A percentile compares a stretch with the other conserved stretches of the same genome.
Conservation (phyloP, 2,797 vertebrate genomes). For the Nasua narica region DNA sequence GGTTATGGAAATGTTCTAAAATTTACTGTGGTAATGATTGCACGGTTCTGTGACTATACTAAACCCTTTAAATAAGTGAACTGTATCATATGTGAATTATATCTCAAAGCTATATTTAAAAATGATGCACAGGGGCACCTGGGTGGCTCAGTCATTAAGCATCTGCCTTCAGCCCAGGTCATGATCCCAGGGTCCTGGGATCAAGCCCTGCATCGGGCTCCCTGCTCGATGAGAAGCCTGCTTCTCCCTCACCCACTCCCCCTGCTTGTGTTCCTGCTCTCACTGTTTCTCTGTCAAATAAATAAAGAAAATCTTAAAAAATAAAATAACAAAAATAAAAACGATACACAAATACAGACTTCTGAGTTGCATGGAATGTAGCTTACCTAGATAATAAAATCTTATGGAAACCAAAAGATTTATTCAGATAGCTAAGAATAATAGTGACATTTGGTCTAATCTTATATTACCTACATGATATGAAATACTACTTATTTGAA, state of each 20-base stretch:
- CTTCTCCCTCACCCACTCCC: too few relatives aligned
- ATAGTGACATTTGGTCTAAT: constrained; percentile 1
- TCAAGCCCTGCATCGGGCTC: too few relatives aligned
- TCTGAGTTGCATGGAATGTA: background rate
- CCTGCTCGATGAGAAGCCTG: too few relatives aligned
- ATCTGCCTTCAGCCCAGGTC: too few relatives aligned
- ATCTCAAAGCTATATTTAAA: background rate
- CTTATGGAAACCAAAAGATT: background rate
- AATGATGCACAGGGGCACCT: background rate
- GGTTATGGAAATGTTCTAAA: background rate
- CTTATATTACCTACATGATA: background rate
- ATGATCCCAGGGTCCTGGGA: too few relatives aligned
- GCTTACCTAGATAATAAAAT: background rate
- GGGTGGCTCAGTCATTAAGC: too few relatives aligned
- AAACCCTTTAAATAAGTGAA: background rate
- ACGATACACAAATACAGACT: background rate
- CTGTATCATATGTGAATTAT: background rate
- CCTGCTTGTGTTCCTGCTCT: too few relatives aligned
- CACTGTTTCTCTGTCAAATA: too few relatives aligned
- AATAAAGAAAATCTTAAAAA: too few relatives aligned
- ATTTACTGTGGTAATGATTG: background rate
- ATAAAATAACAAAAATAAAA: constrained; percentile 2
- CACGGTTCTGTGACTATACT: background rate
- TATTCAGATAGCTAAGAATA: constrained; percentile 1
- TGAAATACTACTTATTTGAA: background rate